Evolutionary conservation across 2,113 vertebrate genomes (phyloP), one percentile per base, ranked within the genome.

Genomic region (Aldabrachelys gigantea): DNA sequence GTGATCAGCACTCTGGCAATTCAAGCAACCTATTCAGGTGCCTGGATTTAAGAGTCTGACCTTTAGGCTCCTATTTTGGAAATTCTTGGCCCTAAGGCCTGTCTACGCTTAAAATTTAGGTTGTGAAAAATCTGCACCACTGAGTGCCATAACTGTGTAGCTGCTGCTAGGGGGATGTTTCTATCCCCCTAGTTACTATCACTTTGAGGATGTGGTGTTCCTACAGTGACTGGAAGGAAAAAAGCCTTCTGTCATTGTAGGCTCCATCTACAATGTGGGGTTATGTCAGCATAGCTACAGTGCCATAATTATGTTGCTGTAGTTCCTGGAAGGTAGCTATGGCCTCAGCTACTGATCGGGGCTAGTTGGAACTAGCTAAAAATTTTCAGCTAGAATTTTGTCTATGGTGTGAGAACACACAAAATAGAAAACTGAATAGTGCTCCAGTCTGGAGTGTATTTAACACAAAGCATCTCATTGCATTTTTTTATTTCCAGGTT

Each of bases 361-460:
- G 59, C 84, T n/a, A 54, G 50, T 31, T 31, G 16, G 1, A 85
- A 27, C 5, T 80, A 22, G 35, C 49, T 29, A 2, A 31, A 76
- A 1, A n/a, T 38, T 41, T 80, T 59, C 54, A 84, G 54, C 5
- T 1, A 80, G 14, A 59, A n/a, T 50, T 79, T 93, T 80, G 80
- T 7, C 17, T 84, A 53, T 54, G 65, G 44, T 24, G 17, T 22
- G 11, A 83, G 78, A 92, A 85, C 52, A 0, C 1, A 21, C 49
- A 84, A 87, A 3, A 17, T 1, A 3, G 21, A 11, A 4, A 80
- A 85, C 1, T 25, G 6, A 4, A 21, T 11, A 59, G 2, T 57
- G 5, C 5, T 22, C 19, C 12, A 79, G 44, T 10, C 6, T 2
- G 59, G 65, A 52, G 1, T 72, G 38, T 17, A 9, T 87, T 69